phyloP scores from a whole-genome alignment of 2,888 invertebrate genomes.

The Galerucella pusilla region DNA sequence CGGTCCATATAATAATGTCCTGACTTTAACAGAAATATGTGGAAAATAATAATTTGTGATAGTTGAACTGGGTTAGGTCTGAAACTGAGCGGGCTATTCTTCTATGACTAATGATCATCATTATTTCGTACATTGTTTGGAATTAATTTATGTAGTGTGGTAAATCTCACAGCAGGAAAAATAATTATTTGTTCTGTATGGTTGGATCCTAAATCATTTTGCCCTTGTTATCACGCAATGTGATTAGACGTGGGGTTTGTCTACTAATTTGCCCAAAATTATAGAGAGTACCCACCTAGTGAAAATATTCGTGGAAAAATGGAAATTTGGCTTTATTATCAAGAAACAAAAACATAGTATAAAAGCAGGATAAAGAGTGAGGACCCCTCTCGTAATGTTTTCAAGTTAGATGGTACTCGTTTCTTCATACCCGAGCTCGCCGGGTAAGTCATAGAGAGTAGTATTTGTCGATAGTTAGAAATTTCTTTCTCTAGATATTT shows the following conservation, averaged over 20 bases:
- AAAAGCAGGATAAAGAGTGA: no score
- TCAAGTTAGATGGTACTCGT: no score
- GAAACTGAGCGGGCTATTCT: constrained; percentile 15
- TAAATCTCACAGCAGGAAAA: constrained; percentile 18
- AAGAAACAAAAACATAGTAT: no score
- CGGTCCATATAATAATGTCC: constrained; percentile 1
- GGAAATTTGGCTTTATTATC: no score
- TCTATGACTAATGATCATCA: constrained; percentile 25
- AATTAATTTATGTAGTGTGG: constrained; percentile 24
- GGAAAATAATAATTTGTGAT: constrained; percentile 10
- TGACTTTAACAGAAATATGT: not conserved
- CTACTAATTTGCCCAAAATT: constrained; percentile 12
- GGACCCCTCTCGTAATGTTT: no score
- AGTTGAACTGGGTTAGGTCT: constrained; percentile 10
- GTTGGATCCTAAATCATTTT: constrained; percentile 17
- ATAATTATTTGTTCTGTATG: constrained; percentile 25
- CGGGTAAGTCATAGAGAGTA: no score
- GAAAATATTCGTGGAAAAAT: not conserved
- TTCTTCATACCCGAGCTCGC: no score
- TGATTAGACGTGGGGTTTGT: constrained; percentile 14
- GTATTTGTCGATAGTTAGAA: no score
- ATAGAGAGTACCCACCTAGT: not conserved
- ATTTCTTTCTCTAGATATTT: no score
- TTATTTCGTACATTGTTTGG: constrained; percentile 25
- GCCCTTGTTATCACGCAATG: constrained; percentile 17